Conservation (phyloP, 2,797 vertebrate species). For the Mormyrus proboscirostris region DNA sequence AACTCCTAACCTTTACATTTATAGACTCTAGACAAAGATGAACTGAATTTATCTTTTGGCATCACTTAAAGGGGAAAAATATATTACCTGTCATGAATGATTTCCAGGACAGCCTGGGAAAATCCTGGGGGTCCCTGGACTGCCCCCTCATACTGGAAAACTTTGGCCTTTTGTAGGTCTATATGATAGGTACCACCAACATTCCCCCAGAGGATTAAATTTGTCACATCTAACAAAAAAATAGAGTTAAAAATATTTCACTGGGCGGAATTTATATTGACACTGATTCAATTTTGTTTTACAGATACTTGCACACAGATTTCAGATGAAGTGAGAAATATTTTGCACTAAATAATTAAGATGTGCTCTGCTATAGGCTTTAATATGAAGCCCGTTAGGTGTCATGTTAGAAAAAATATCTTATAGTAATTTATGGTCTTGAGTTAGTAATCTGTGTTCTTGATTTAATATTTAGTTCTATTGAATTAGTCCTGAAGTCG, state of each 20-base stretch:
- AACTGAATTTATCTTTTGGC: neutral
- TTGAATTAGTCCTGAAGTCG: neutral
- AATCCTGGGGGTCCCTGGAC: conserved; percentile 71
- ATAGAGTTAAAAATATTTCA: conserved; percentile 22
- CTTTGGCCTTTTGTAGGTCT: conserved; percentile 74
- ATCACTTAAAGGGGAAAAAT: neutral
- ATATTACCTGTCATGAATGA: conserved; percentile 73
- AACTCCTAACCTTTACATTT: neutral
- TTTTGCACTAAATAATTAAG: neutral
- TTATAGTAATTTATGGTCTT: neutral
- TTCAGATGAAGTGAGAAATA: neutral
- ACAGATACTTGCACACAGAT: neutral
- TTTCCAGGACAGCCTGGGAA: conserved; percentile 53
- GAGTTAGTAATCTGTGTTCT: neutral
- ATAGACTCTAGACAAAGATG: neutral
- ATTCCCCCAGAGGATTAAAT: conserved; percentile 86
- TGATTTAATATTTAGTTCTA: neutral
- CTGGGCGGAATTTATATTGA: neutral
- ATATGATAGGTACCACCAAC: conserved; percentile 68
- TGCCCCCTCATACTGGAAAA: conserved; percentile 67
- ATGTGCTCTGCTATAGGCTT: neutral
- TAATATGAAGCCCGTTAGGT: neutral
- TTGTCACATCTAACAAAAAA: conserved; percentile 66
- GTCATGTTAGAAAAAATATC: neutral
- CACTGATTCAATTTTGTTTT: neutral